phyloP scores from a whole-genome alignment of 1,140 invertebrate species.

The Nomia melanderi region DNA sequence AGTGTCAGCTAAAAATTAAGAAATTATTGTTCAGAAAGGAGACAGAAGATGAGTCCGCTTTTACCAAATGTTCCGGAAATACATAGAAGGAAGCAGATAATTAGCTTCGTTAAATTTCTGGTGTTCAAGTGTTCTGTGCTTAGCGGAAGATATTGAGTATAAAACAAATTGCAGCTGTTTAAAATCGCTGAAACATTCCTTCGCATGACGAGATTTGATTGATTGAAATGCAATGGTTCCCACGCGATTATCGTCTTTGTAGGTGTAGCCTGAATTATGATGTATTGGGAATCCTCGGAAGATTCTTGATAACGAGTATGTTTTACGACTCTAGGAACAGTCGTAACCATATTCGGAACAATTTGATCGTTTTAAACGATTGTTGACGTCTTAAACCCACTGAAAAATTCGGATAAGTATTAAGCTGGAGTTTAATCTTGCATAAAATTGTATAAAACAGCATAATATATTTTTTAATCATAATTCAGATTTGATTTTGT shows the following conservation, averaged over 20 bases:
- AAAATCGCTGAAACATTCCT: not conserved
- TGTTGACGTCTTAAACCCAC: too few relatives aligned
- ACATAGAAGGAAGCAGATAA: constrained; percentile 1
- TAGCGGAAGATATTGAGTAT: not conserved
- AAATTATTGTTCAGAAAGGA: constrained; percentile 2
- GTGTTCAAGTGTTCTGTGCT: not conserved
- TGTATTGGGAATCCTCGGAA: not conserved
- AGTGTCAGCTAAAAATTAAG: not conserved
- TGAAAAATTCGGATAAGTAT: too few relatives aligned
- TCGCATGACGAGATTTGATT: not conserved
- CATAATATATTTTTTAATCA: too few relatives aligned
- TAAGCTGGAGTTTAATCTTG: too few relatives aligned
- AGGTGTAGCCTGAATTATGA: not conserved
- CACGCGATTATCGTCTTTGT: not conserved
- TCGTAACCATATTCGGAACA: too few relatives aligned
- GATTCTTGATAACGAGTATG: constrained; percentile 2
- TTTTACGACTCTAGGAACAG: constrained; percentile 1
- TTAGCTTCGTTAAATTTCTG: constrained; percentile 28
- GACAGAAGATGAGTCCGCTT: not conserved
- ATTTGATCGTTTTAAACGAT: too few relatives aligned
- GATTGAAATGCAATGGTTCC: not conserved
- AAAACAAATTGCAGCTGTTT: not conserved
- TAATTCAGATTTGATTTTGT: too few relatives aligned
- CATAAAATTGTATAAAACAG: too few relatives aligned
- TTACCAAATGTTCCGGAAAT: constrained; percentile 27